Percentiles rank a stretch among this genome's conserved stretches.
These are phyloP conservation scores for Zaprionus davidi DNA, from an alignment of 1,140 invertebrate species.

Conservation along the genomic window DNA sequence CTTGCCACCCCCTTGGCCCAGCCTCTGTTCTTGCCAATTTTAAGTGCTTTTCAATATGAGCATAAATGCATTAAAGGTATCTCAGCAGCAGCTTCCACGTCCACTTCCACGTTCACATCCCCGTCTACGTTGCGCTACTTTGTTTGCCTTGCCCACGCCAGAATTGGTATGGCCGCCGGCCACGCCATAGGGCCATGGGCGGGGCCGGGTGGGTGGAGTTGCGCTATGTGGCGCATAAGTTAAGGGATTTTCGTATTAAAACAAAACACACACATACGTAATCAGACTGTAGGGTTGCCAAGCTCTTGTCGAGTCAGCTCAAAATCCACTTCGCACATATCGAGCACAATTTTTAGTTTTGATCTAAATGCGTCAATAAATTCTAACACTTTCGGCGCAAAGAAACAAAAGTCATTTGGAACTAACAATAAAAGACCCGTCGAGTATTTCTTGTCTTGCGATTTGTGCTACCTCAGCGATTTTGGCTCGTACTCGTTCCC, in stretches of 20 bases:
- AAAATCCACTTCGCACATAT: slow-evolving; percentile 47
- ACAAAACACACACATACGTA: slow-evolving; percentile 47
- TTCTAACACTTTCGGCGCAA: slow-evolving; percentile 75
- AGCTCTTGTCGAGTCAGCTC: slow-evolving; percentile 60
- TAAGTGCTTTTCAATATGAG: slow-evolving; percentile 82
- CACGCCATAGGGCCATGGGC: slow-evolving; percentile 18
- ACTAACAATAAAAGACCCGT: slow-evolving; percentile 60
- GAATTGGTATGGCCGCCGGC: slow-evolving; percentile 56
- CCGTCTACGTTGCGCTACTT: slow-evolving; percentile 19
- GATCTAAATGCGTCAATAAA: slow-evolving; percentile 83
- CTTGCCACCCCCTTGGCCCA: not conserved
- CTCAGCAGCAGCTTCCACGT: slow-evolving; percentile 14
- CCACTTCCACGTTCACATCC: not conserved
- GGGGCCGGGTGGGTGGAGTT: slow-evolving; percentile 3
- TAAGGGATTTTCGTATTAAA: slow-evolving; percentile 74
- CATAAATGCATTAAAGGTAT: slow-evolving; percentile 79
- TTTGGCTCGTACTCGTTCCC: slow-evolving; percentile 33
- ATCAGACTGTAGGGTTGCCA: slow-evolving; percentile 40
- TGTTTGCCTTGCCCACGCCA: slow-evolving; percentile 17
- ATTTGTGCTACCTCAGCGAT: slow-evolving; percentile 71
- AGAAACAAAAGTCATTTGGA: slow-evolving; percentile 76
- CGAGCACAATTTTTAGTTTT: slow-evolving; percentile 78
- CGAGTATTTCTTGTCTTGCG: slow-evolving; percentile 11
- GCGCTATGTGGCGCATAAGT: slow-evolving; percentile 50
- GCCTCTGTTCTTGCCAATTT: slow-evolving; percentile 35